Percentiles rank a stretch among this genome's conserved stretches.
Conservation (phyloP, 1,140 invertebrate genomes). For the Solen grandis region DNA sequence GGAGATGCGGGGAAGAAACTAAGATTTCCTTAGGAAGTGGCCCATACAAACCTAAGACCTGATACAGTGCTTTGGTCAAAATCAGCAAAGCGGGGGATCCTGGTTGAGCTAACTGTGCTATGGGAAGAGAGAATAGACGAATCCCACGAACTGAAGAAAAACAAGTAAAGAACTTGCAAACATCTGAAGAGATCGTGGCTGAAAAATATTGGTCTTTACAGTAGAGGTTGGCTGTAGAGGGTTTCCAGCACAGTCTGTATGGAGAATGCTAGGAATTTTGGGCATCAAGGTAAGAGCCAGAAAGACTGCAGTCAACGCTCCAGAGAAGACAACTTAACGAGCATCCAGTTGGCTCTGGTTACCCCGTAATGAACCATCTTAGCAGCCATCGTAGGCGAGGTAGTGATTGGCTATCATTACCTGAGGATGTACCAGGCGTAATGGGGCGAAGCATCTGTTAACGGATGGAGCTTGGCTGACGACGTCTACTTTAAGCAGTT, state of each 20-base stretch:
- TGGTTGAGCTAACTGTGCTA: conserved; percentile 35
- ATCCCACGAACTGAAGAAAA: not conserved
- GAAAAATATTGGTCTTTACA: conserved; percentile 21
- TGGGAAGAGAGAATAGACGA: no score
- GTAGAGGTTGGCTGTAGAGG: conserved; percentile 41
- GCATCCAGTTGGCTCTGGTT: conserved; percentile 46
- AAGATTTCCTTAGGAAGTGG: conserved; percentile 26
- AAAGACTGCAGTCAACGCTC: conserved; percentile 3
- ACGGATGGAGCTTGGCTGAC: conserved; percentile 18
- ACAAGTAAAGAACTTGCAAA: conserved; percentile 29
- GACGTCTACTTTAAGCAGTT: conserved; percentile 27
- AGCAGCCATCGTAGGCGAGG: conserved; percentile 24
- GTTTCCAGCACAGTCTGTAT: conserved; percentile 49
- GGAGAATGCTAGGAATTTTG: no score
- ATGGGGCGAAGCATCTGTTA: conserved; percentile 36
- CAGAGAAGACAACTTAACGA: conserved; percentile 12
- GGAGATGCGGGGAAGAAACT: conserved; percentile 37
- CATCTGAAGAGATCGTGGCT: conserved; percentile 15
- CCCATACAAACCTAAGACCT: no score
- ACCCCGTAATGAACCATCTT: conserved; percentile 13
- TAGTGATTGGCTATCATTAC: no score
- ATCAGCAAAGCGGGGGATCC: no score
- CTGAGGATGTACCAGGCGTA: no score
- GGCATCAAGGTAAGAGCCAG: conserved; percentile 5
- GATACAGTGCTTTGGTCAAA: no score